Base-by-base conservation (phyloP, 1,140 invertebrate species). In the Oreohelix idahoensis region DNA sequence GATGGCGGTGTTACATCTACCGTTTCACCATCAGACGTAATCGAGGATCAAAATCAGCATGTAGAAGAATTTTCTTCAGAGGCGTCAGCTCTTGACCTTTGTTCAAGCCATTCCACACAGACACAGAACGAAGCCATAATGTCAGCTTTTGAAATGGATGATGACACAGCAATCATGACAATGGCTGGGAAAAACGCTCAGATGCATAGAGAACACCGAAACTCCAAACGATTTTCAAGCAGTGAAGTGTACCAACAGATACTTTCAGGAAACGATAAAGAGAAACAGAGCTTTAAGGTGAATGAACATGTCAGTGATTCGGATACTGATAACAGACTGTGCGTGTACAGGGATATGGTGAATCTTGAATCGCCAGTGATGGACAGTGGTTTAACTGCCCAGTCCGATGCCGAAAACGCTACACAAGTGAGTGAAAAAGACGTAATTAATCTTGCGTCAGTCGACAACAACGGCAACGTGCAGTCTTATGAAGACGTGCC, bases 171-270 rank as follows among this genome's bases (percentile, higher is more conserved):
- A 29, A 45, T 76, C 23, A 26, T 76, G 74, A 32, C 38, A 76
- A n/a, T 76, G 74, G 45, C 74, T 1, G 74, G 74, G 15, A n/a
- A 35, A n/a, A 45, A 76, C 45, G 39, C 74, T 20, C 74, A 76
- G 20, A 45, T 8, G 53, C 74, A 76, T 23, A 39, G 74, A 23
- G 74, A 76, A 76, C n/a, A 45, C 5, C 1, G 74, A 29, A 35
- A 45, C 11, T 51, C 74, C 17, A 76, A 76, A 49, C 74, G 45
- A 36, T 51, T 76, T 4, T 76, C 42, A 23, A 51, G 74, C 42
- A 45, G 38, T 76, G 74, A 45, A 32, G 74, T 53, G 1, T 42
- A 45, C n/a, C 42, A 73, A 1, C 71, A 73, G 36, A 45, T 8
- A 42, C 38, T 45, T 23, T 4, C 15, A 26, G 74, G 10, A 17